A percentile compares a stretch with the other conserved stretches of the same genome.
These are phyloP conservation scores for Gobius niger DNA, from an alignment of 2,113 vertebrate genomes.

Conservation along the genomic window DNA sequence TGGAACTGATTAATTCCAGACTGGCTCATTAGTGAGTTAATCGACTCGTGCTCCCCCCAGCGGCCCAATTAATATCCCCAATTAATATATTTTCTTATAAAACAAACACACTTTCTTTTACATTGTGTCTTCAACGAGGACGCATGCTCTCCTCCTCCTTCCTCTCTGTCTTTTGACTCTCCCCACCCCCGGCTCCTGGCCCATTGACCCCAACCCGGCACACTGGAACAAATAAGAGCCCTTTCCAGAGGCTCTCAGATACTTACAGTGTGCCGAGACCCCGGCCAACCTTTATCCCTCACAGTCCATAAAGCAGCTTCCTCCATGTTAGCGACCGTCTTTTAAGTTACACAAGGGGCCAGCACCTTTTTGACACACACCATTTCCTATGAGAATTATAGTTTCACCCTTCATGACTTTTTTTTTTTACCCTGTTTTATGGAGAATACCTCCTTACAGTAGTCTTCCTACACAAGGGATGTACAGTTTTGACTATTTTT, in stretches of 20 bases:
- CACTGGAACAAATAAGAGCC: conserved; percentile 57
- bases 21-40: conserved; percentile 80
- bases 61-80: neutral
- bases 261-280: conserved; percentile 45
- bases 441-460: neutral
- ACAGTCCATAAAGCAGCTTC: conserved; percentile 63
- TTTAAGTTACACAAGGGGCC: conserved; percentile 16
- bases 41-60: conserved; percentile 54
- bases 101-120: neutral
- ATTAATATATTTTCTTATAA: conserved; percentile 14
- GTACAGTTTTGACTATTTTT: no score
- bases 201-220: conserved; percentile 52
- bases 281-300: conserved; percentile 53
- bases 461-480: neutral
- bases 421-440: neutral
- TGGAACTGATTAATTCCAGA: conserved; percentile 80
- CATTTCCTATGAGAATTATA: neutral
- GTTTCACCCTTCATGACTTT: neutral
- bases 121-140: neutral
- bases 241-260: conserved; percentile 47
- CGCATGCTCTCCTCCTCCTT: neutral
- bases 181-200: conserved; percentile 21
- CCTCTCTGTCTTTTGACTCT: conserved; percentile 24
- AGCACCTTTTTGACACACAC: conserved; percentile 21
- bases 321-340: conserved; percentile 30